phyloP scores from a whole-genome alignment of 2,797 vertebrate species.

The Philypnodon macrostomus region DNA sequence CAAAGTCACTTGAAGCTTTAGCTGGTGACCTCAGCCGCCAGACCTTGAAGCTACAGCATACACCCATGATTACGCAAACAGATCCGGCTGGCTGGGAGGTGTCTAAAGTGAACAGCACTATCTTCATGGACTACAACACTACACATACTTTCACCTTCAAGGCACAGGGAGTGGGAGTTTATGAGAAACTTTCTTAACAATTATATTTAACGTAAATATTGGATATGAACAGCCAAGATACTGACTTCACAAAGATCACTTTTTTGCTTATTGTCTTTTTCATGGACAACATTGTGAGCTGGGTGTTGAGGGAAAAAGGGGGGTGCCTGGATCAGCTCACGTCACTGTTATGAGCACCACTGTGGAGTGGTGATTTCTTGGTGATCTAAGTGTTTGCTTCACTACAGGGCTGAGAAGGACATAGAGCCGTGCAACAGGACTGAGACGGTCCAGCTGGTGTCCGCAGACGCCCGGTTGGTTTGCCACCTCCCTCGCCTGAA shows the following conservation, averaged over 20 bases:
- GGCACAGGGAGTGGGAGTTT: slow-evolving; percentile 15
- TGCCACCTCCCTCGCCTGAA: slow-evolving; percentile 81
- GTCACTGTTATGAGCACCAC: slow-evolving; percentile 33
- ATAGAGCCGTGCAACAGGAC: slow-evolving; percentile 65
- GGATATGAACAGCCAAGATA: background rate
- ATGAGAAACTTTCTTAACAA: slow-evolving; percentile 22
- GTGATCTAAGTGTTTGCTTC: slow-evolving; percentile 57
- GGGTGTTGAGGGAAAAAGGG: slow-evolving; percentile 16
- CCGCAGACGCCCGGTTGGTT: slow-evolving; percentile 72
- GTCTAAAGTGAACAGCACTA: slow-evolving; percentile 28
- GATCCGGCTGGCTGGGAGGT: slow-evolving; percentile 48
- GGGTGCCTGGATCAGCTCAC: slow-evolving; percentile 27
- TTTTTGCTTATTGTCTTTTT: slow-evolving; percentile 4
- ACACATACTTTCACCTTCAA: slow-evolving; percentile 35
- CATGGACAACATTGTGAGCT: slow-evolving; percentile 1
- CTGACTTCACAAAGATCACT: slow-evolving; percentile 7
- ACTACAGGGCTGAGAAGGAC: slow-evolving; percentile 78
- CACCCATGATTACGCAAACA: slow-evolving; percentile 72
- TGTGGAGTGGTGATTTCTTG: background rate
- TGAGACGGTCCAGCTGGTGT: slow-evolving; percentile 70
- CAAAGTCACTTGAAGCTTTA: slow-evolving; percentile 56
- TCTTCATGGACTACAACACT: slow-evolving; percentile 30
- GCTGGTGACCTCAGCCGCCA: slow-evolving; percentile 56
- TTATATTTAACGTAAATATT: slow-evolving; percentile 4
- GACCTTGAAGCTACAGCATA: slow-evolving; percentile 50